Evolutionary conservation across 1,140 invertebrate species (phyloP).

Genomic region (Plutomurus gul): DNA sequence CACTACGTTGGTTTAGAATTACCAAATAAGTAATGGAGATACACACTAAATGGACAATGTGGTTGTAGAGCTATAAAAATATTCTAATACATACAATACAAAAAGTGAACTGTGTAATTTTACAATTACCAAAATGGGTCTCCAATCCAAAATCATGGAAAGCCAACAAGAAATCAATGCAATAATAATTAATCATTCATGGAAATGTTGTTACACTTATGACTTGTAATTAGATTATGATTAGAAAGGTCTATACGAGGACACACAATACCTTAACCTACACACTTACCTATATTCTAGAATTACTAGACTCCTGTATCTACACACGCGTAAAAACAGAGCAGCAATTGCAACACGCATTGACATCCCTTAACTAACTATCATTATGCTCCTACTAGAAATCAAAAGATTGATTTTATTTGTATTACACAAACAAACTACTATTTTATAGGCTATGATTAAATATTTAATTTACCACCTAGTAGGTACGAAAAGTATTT

Average conservation of each 20-base stretch:
- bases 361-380: conserved; percentile 5
- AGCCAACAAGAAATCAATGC: conserved; percentile 26
- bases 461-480: too few species aligned
- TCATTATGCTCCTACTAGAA: background rate
- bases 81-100: background rate
- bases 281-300: too few species aligned
- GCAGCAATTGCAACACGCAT: background rate
- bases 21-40: background rate
- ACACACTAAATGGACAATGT: too few species aligned
- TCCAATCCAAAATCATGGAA: conserved; percentile 29
- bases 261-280: background rate
- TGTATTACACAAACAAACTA: background rate
- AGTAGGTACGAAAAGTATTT: conserved; percentile 15
- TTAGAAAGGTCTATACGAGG: background rate
- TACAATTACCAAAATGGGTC: conserved; percentile 21
- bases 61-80: conserved; percentile 4
- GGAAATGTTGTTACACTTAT: background rate
- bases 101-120: conserved; percentile 16
- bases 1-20: background rate
- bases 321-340: background rate
- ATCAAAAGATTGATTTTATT: background rate
- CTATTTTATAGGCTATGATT: too few species aligned
- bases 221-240: background rate
- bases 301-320: background rate
- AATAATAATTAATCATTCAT: background rate